Conservation (phyloP, 2,888 invertebrate genomes). For the Lepetodrilus schrolli region DNA sequence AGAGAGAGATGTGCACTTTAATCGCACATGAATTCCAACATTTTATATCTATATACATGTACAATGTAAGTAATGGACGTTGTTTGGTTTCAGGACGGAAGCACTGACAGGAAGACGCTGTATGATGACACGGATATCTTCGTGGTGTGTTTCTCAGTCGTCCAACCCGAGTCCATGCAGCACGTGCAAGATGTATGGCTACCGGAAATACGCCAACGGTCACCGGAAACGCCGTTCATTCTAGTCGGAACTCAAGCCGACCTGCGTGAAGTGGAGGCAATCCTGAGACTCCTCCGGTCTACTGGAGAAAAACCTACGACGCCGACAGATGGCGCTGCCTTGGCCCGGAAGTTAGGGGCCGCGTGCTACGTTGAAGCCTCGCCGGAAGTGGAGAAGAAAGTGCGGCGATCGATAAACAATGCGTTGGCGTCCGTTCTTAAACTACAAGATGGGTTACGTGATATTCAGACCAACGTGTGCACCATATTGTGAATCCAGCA, state of each 20-base stretch:
- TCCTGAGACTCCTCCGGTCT: slow-evolving; percentile 44
- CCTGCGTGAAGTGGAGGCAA: slow-evolving; percentile 52
- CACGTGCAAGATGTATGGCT: slow-evolving; percentile 60
- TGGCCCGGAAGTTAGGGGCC: slow-evolving; percentile 54
- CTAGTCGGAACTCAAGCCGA: slow-evolving; percentile 63
- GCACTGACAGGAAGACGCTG: slow-evolving; percentile 45
- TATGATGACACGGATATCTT: slow-evolving; percentile 60
- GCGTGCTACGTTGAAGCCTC: slow-evolving; percentile 64
- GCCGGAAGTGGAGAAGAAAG: slow-evolving; percentile 58
- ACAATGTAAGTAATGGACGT: background rate
- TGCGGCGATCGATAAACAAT: slow-evolving; percentile 57
- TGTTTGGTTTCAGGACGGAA: slow-evolving; percentile 50
- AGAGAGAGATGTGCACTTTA: too few species aligned
- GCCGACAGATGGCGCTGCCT: slow-evolving; percentile 45
- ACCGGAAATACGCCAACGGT: slow-evolving; percentile 54
- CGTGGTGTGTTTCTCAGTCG: slow-evolving; percentile 64
- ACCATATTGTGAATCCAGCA: slow-evolving; percentile 31
- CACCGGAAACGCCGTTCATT: slow-evolving; percentile 59
- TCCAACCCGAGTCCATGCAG: slow-evolving; percentile 55
- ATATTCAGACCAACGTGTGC: slow-evolving; percentile 24
- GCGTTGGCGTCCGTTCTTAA: slow-evolving; percentile 62
- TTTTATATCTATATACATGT: too few species aligned
- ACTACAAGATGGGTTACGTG: slow-evolving; percentile 12
- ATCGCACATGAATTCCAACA: too few species aligned
- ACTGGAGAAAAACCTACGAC: slow-evolving; percentile 52